Evolutionary conservation across 53 echinoderm and acorn worm genomes (phyloP).

Genomic region (Zoroaster sp.): DNA sequence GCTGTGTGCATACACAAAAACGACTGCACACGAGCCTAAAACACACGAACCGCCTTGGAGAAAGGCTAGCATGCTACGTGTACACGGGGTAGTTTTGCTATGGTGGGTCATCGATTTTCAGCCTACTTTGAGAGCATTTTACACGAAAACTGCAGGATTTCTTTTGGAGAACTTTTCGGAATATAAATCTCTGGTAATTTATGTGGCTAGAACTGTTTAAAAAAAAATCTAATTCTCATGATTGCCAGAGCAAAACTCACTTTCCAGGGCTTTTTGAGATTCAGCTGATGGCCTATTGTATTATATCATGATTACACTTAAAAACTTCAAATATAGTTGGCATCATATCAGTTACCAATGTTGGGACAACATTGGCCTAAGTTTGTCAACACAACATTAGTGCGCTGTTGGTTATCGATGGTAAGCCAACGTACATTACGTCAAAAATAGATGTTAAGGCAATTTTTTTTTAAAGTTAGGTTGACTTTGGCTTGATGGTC

Average conservation of each 20-base stretch:
- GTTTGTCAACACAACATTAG: no score
- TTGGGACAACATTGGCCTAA: no score
- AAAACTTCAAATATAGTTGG: no score
- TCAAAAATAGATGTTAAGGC: no score
- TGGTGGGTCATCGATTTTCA: neutral
- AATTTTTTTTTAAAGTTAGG: no score
- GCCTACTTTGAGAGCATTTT: neutral
- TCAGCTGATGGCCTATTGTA: neutral
- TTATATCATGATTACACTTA: no score
- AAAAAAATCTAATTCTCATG: neutral
- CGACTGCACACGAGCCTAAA: neutral
- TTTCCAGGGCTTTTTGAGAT: neutral
- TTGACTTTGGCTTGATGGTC: no score
- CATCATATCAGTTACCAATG: no score
- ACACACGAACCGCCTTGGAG: neutral
- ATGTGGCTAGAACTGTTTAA: neutral
- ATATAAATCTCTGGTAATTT: neutral
- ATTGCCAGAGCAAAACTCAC: neutral
- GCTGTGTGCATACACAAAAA: neutral
- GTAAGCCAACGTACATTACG: no score
- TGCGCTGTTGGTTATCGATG: no score
- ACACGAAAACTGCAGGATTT: neutral
- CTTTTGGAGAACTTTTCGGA: neutral
- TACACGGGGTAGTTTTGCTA: neutral
- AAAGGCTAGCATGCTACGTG: neutral